Percentiles rank a stretch among this genome's conserved stretches.
Evolutionary conservation across 2,113 vertebrate species (phyloP).

Genomic region (Poeciliopsis prolifica): DNA sequence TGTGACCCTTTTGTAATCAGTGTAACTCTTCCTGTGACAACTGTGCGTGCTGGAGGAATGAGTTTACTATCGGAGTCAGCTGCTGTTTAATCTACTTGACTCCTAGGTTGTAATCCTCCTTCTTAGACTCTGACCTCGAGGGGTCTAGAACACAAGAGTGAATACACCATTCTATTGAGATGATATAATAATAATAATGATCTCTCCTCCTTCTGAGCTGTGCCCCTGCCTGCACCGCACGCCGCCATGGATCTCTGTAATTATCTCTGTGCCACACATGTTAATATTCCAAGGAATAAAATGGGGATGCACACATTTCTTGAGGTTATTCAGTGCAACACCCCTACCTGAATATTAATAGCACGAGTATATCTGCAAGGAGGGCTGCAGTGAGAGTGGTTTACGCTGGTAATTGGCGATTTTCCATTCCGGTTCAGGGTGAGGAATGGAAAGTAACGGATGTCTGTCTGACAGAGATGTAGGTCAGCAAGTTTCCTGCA

Average conservation of each 20-base stretch:
- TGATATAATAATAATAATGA: slow-evolving; percentile 58
- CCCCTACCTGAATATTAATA: slow-evolving; percentile 30
- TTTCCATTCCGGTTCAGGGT: slow-evolving; percentile 41
- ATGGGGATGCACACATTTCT: slow-evolving; percentile 34
- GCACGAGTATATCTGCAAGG: slow-evolving; percentile 25
- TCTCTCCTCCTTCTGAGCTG: slow-evolving; percentile 46
- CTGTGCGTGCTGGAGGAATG: slow-evolving; percentile 31
- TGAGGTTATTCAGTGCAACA: slow-evolving; percentile 36
- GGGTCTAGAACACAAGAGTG: slow-evolving; percentile 51
- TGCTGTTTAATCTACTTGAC: slow-evolving; percentile 62
- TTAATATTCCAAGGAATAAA: slow-evolving; percentile 47
- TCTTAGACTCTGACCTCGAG: slow-evolving; percentile 60
- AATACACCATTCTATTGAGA: slow-evolving; percentile 58
- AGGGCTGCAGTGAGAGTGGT: slow-evolving; percentile 24
- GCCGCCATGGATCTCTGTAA: slow-evolving; percentile 53
- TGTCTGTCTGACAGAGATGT: slow-evolving; percentile 64
- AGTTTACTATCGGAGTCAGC: slow-evolving; percentile 38
- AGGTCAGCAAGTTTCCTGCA: slow-evolving; percentile 67
- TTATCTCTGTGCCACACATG: slow-evolving; percentile 66
- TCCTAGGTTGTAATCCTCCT: slow-evolving; percentile 68
- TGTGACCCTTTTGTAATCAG: slow-evolving; percentile 38
- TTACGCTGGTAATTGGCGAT: slow-evolving; percentile 57
- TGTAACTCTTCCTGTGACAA: slow-evolving; percentile 14
- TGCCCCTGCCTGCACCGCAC: slow-evolving; percentile 46
- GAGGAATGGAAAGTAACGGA: slow-evolving; percentile 56